Percentiles rank a stretch among this genome's conserved stretches.
phyloP scores from a whole-genome alignment of 2,888 invertebrate species.

The Tillus elongatus region DNA sequence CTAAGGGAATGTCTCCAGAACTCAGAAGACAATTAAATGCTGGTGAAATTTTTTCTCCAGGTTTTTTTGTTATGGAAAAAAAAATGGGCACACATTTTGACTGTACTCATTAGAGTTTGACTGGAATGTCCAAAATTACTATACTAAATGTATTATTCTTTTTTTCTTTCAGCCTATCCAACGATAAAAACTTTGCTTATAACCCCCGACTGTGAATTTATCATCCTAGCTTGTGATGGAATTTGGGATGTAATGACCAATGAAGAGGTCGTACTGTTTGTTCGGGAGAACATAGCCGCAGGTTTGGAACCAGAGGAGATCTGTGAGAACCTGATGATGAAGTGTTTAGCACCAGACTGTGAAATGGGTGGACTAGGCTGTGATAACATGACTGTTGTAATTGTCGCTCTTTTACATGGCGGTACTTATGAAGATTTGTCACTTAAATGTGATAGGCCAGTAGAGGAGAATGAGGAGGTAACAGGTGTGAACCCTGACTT shows the following conservation, averaged over 20 bases:
- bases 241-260: constrained; percentile 98
- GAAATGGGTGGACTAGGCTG: constrained; percentile 95
- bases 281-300: constrained; percentile 69
- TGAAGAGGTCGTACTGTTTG: constrained; percentile 87
- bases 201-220: constrained; percentile 89
- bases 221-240: constrained; percentile 95
- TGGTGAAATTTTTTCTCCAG: no score
- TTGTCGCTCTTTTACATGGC: constrained; percentile 67
- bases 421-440: constrained; percentile 43
- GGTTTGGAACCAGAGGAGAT: constrained; percentile 87
- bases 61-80: no score
- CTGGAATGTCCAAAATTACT: no score
- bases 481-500: neutral
- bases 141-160: no score
- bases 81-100: no score
- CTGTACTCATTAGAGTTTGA: no score
- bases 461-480: neutral
- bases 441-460: constrained; percentile 28
- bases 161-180: constrained; percentile 66
- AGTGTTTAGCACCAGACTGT: constrained; percentile 94
- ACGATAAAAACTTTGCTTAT: constrained; percentile 78
- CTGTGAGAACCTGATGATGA: constrained; percentile 90
- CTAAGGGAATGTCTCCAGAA: no score
- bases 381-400: constrained; percentile 97
- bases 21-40: no score